Percentiles rank a stretch among this genome's conserved stretches.
Evolutionary conservation across 1,140 invertebrate genomes (phyloP).

Genomic region (Drosophila serrata): DNA sequence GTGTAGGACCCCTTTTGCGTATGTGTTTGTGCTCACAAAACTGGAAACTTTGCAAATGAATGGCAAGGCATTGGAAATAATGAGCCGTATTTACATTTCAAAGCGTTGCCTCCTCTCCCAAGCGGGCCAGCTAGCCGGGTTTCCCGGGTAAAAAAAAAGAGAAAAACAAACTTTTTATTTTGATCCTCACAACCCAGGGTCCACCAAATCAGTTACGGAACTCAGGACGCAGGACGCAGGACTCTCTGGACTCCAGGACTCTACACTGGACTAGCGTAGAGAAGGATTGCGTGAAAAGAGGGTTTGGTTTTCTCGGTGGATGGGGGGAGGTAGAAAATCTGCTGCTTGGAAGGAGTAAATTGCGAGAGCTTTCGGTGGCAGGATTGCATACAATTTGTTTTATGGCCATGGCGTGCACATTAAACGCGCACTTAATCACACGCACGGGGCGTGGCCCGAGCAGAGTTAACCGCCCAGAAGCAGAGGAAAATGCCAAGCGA

Average conservation of each 20-base stretch:
- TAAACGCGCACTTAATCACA: constrained; percentile 82
- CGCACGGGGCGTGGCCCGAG: constrained; percentile 61
- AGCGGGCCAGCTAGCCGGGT: not conserved
- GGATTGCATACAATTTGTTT: constrained; percentile 81
- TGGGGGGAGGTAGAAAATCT: not conserved
- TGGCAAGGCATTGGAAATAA: constrained; percentile 78
- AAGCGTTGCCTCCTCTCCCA: constrained; percentile 57
- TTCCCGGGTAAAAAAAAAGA: not conserved
- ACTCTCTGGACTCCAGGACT: too few species aligned
- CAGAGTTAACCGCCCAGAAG: constrained; percentile 10
- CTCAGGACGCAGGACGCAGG: not conserved
- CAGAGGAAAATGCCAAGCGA: not conserved
- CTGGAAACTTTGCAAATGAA: constrained; percentile 74
- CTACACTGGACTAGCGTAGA: not conserved
- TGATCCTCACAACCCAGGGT: constrained; percentile 10
- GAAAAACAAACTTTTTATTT: too few species aligned
- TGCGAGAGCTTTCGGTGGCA: constrained; percentile 47
- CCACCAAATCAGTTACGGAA: constrained; percentile 24
- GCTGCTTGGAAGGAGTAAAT: constrained; percentile 35
- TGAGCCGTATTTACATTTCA: constrained; percentile 84
- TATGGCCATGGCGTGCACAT: constrained; percentile 76
- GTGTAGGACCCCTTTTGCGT: not conserved
- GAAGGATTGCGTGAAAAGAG: constrained; percentile 20
- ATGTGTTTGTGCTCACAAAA: constrained; percentile 14
- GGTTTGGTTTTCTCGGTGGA: not conserved